A percentile compares a stretch with the other conserved stretches of the same genome.
These are phyloP conservation scores for Candidula unifasciata DNA, from an alignment of 2,888 invertebrate genomes.

Conservation along the genomic window DNA sequence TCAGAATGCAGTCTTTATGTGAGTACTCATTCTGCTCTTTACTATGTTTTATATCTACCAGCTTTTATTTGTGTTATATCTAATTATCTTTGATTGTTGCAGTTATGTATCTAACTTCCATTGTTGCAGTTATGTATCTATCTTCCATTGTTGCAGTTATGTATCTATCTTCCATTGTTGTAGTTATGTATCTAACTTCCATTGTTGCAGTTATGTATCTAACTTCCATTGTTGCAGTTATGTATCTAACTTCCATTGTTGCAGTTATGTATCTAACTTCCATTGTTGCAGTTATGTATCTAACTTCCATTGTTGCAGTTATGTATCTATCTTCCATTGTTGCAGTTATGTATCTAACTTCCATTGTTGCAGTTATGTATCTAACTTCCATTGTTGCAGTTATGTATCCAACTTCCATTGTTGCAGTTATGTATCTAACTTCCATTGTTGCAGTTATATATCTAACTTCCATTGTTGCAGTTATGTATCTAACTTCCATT, in stretches of 20 bases:
- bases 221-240: not conserved
- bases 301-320: not conserved
- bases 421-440: too few species aligned
- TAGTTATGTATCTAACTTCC: too few species aligned
- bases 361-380: not conserved
- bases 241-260: not conserved
- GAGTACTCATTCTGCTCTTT: conserved; percentile 43
- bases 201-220: not conserved
- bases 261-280: not conserved
- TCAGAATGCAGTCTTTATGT: conserved; percentile 87
- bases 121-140: not conserved
- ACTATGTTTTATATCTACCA: not conserved
- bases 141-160: not conserved
- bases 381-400: not conserved
- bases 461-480: not conserved
- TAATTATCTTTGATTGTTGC: too few species aligned
- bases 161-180: too few species aligned
- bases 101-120: too few species aligned
- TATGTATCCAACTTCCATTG: too few species aligned
- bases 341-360: not conserved
- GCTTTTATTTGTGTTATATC: not conserved
- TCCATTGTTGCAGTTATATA: not conserved
- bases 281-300: not conserved
- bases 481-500: not conserved
- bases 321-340: not conserved